These are phyloP conservation scores for Hestina assimilis DNA, from an alignment of 1,140 invertebrate species.

Conservation along the genomic window DNA sequence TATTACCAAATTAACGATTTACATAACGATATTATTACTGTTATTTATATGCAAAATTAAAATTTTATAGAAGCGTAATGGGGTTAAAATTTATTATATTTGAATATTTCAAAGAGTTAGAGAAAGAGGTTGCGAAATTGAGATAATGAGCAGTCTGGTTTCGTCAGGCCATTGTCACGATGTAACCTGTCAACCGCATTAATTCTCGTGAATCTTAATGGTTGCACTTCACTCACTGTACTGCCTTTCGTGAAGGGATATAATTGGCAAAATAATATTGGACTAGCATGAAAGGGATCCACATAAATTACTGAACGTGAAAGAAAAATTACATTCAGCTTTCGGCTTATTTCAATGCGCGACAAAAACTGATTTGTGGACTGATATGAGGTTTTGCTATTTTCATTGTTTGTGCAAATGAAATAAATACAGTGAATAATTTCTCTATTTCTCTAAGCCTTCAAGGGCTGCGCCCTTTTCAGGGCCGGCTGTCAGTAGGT, in stretches of 20 bases:
- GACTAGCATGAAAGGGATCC: too few relatives aligned
- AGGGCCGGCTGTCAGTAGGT: too few relatives aligned
- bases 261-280: too few relatives aligned
- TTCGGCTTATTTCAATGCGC: too few relatives aligned
- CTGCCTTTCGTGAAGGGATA: not conserved
- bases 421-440: too few relatives aligned
- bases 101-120: slow-evolving; percentile 20
- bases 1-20: not conserved
- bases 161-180: slow-evolving; percentile 41
- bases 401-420: too few relatives aligned
- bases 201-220: slow-evolving; percentile 1
- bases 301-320: too few relatives aligned
- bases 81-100: slow-evolving; percentile 16
- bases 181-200: slow-evolving; percentile 31
- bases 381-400: too few relatives aligned
- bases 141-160: slow-evolving; percentile 34
- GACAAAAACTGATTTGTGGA: too few relatives aligned
- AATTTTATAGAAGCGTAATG: slow-evolving; percentile 7
- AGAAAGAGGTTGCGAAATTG: slow-evolving; percentile 30
- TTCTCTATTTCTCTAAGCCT: too few relatives aligned
- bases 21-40: not conserved
- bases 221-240: not conserved
- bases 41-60: not conserved
- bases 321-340: too few relatives aligned
- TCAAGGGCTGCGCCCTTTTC: too few relatives aligned